These are phyloP conservation scores for Zoanthus sansibaricus DNA, from an alignment of 92 coral and sea anemone species.

Conservation along the genomic window DNA sequence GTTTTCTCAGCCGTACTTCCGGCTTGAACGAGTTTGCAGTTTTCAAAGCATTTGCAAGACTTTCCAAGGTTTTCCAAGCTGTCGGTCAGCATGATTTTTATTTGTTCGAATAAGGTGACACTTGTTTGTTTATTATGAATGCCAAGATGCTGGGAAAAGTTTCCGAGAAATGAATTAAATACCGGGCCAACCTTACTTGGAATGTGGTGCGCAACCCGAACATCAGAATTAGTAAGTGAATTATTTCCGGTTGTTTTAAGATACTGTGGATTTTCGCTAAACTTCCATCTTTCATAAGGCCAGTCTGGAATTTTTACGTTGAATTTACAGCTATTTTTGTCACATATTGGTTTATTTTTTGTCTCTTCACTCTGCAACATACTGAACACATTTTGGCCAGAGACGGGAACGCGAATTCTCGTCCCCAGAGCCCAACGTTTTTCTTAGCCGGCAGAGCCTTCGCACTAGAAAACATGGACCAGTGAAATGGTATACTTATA, in stretches of 20 bases:
- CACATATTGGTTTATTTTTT: background rate
- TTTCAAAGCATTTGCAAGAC: slow-evolving; percentile 65
- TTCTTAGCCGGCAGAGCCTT: too few species aligned
- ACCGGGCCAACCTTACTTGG: slow-evolving; percentile 62
- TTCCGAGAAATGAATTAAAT: slow-evolving; percentile 22
- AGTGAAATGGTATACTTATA: too few species aligned
- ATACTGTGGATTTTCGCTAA: background rate
- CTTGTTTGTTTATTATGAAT: slow-evolving; percentile 24
- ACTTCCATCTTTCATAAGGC: background rate
- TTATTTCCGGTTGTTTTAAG: background rate
- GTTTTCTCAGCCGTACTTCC: slow-evolving; percentile 70
- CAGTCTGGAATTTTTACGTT: background rate
- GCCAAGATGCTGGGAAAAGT: slow-evolving; percentile 56
- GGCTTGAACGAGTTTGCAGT: slow-evolving; percentile 65
- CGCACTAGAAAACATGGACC: too few species aligned
- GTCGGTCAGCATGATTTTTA: slow-evolving; percentile 45
- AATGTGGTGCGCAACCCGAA: background rate
- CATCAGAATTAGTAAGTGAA: background rate
- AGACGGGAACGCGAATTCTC: too few species aligned
- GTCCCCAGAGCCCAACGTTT: too few species aligned
- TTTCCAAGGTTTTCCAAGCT: slow-evolving; percentile 55
- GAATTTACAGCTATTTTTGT: background rate
- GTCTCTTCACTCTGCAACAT: background rate
- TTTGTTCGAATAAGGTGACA: slow-evolving; percentile 24
- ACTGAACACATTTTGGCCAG: too few species aligned